Evolutionary conservation across 2,113 vertebrate genomes (phyloP).

Genomic region (Geococcyx californianus): DNA sequence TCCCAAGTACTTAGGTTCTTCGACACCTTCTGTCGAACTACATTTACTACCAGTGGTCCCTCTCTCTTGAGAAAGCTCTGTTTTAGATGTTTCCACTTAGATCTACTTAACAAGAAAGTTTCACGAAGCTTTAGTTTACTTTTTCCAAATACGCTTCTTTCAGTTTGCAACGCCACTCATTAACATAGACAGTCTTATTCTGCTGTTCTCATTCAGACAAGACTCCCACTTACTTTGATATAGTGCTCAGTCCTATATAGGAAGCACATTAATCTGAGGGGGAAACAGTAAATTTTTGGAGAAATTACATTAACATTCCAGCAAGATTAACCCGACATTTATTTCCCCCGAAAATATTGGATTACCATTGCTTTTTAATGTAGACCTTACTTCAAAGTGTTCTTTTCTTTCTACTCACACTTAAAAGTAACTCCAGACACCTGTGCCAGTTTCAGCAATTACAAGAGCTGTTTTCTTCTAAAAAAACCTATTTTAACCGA

Average conservation of each 20-base stretch:
- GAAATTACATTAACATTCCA: background rate
- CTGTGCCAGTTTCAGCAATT: background rate
- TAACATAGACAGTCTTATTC: background rate
- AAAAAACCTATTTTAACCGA: conserved; percentile 21
- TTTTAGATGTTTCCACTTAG: background rate
- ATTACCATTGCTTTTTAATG: background rate
- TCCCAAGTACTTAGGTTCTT: background rate
- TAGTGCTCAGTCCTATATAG: background rate
- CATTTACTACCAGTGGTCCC: background rate
- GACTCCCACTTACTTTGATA: background rate
- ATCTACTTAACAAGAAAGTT: background rate
- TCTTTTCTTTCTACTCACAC: background rate
- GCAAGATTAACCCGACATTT: background rate
- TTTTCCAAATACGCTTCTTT: background rate
- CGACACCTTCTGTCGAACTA: background rate
- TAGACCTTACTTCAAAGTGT: background rate
- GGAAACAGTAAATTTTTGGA: background rate
- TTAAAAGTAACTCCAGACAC: background rate
- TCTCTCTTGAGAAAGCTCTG: background rate
- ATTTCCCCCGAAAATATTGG: background rate
- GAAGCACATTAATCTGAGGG: background rate
- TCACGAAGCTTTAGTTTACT: background rate
- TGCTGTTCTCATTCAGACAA: background rate
- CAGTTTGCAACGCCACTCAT: background rate
- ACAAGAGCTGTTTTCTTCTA: background rate